A percentile compares a stretch with the other conserved stretches of the same genome.
phyloP scores from a whole-genome alignment of 2,888 invertebrate genomes.

The Phrixothrix hirtus region DNA sequence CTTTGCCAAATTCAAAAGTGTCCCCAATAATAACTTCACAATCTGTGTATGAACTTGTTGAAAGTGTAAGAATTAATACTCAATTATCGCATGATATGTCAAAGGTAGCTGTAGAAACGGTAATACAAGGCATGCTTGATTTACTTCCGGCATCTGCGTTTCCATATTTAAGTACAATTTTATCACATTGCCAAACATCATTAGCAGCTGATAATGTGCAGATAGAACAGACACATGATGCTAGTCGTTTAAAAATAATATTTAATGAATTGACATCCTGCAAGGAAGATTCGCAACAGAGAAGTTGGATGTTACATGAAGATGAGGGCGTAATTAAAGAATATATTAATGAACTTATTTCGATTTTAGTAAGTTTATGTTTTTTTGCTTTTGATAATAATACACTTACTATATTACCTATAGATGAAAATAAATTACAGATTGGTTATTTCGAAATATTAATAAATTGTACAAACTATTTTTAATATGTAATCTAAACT shows the following conservation, averaged over 20 bases:
- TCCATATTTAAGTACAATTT: slow-evolving; percentile 62
- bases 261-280: slow-evolving; percentile 84
- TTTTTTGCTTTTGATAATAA: too few species aligned
- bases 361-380: slow-evolving; percentile 69
- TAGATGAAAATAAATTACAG: too few species aligned
- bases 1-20: slow-evolving; percentile 34
- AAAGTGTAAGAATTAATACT: slow-evolving; percentile 79
- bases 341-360: slow-evolving; percentile 79
- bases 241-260: slow-evolving; percentile 78
- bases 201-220: slow-evolving; percentile 65
- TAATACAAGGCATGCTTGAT: slow-evolving; percentile 62
- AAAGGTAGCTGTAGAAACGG: slow-evolving; percentile 80
- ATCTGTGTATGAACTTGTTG: slow-evolving; percentile 75
- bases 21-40: slow-evolving; percentile 60
- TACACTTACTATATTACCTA: too few species aligned
- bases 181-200: slow-evolving; percentile 64
- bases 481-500: too few species aligned
- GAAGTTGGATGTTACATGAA: slow-evolving; percentile 94
- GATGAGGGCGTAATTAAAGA: slow-evolving; percentile 88
- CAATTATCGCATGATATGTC: slow-evolving; percentile 86
- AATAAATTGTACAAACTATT: too few species aligned
- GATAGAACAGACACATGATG: slow-evolving; percentile 82
- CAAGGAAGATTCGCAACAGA: slow-evolving; percentile 92
- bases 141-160: slow-evolving; percentile 64
- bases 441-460: too few species aligned